Base-by-base conservation (phyloP, 2,888 invertebrate genomes). In the Tachina lurida region DNA sequence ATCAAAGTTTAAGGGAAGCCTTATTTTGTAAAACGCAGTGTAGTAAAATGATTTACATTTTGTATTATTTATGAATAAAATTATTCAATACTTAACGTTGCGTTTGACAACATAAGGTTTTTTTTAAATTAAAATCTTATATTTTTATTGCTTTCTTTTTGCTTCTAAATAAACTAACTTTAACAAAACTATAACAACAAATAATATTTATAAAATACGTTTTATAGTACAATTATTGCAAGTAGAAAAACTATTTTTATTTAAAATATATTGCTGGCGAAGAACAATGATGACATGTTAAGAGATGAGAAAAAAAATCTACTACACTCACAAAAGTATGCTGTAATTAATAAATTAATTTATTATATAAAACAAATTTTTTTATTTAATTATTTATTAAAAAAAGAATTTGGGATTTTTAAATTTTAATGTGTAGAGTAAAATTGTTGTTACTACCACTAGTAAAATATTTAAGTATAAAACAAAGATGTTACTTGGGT, bases 171-270 rank as follows among this genome's bases (percentile, higher is more conserved):
- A 47, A 67, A 68, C 71, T 74, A 62, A 70, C 31, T 70, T 78
- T 71, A 79, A 75, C 75, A 75, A 75, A 78, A 75, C 47, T 76
- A 73, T 76, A 85, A 82, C 82, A 86, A 86, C 86, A 86, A 82
- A 68, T 75, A 76, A 78, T 63, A 74, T 58, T 39, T 47, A 54
- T 43, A 68, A 68, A 19, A 62, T 41, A 17, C 43, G 13, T 31
- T 60, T 39, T 67, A 17, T 63, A n/a, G 58, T 13, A 17, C 52
- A 76, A 65, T 75, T 58, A 67, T 52, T 60, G 71, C 76, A 79
- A 79, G 39, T 75, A 52, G 22, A 75, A 41, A 52, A 74, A 63
- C 47, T 54, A 41, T n/a, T 52, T 60, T 1, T 52, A 60, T 22
- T 3, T 17, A 49, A 22, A 47, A 31, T 17, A 58, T 45, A 56